Evolutionary conservation across 2,888 invertebrate genomes (phyloP).

Genomic region (Linnaemya vulpina): DNA sequence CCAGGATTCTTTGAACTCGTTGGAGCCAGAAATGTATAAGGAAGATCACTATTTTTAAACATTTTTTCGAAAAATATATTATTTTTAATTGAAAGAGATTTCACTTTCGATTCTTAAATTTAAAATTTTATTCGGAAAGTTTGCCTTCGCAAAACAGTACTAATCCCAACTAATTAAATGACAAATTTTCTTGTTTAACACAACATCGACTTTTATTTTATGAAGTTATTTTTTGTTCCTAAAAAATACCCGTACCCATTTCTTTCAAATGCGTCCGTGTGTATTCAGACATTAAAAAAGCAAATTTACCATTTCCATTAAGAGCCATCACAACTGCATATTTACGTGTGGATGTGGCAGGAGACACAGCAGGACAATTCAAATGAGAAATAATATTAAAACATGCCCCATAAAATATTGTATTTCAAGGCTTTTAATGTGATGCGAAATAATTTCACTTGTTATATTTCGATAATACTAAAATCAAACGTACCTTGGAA

Average conservation of each 20-base stretch:
- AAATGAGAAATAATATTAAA: slow-evolving; percentile 40
- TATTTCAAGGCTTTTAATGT: slow-evolving; percentile 16
- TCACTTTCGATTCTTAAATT: too few relatives aligned
- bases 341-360: not conserved
- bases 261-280: too few relatives aligned
- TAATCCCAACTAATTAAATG: not conserved
- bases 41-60: too few relatives aligned
- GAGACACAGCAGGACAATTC: slow-evolving; percentile 21
- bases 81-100: too few relatives aligned
- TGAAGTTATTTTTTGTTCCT: slow-evolving; percentile 35
- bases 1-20: too few relatives aligned
- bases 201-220: slow-evolving; percentile 63
- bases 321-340: not conserved
- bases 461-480: slow-evolving; percentile 60
- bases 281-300: too few relatives aligned
- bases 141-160: too few relatives aligned
- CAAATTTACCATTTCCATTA: not conserved
- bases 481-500: slow-evolving; percentile 68
- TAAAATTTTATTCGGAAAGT: too few relatives aligned
- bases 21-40: too few relatives aligned
- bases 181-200: slow-evolving; percentile 33
- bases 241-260: too few relatives aligned
- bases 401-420: slow-evolving; percentile 35
- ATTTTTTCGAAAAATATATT: too few relatives aligned
- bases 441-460: slow-evolving; percentile 37